These are phyloP conservation scores for Lophochroa leadbeateri DNA, from an alignment of 2,113 vertebrate genomes.

Conservation along the genomic window DNA sequence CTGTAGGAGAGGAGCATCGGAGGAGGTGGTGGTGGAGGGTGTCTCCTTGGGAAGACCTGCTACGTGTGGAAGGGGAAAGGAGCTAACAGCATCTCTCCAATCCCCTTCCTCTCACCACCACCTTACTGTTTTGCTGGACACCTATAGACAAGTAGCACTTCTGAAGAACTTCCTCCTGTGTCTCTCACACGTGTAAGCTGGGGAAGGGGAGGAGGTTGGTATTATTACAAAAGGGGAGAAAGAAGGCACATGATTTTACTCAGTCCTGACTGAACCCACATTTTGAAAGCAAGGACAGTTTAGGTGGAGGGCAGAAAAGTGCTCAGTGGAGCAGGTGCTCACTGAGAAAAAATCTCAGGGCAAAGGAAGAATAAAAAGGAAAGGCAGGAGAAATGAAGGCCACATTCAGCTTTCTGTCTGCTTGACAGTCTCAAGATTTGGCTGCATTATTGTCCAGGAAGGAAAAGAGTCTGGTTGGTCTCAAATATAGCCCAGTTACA, in stretches of 20 bases:
- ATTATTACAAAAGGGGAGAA: constrained; percentile 74
- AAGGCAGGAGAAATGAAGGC: constrained; percentile 73
- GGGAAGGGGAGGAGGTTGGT: constrained; percentile 64
- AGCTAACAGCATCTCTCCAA: not conserved
- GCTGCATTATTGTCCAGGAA: constrained; percentile 78
- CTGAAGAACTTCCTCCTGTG: constrained; percentile 18
- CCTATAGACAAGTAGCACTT: constrained; percentile 50
- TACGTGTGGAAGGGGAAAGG: constrained; percentile 48
- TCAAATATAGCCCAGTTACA: constrained; percentile 78
- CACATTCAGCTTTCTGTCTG: constrained; percentile 78
- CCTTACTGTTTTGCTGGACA: constrained; percentile 15
- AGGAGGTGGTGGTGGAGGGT: constrained; percentile 7
- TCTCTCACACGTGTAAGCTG: not conserved
- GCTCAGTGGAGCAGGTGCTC: constrained; percentile 29
- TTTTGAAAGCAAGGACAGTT: constrained; percentile 69
- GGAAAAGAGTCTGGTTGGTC: constrained; percentile 73
- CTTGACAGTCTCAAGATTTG: constrained; percentile 78
- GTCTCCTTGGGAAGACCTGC: constrained; percentile 61
- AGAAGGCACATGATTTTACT: constrained; percentile 84
- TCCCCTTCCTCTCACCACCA: constrained; percentile 13
- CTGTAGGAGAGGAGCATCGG: not conserved
- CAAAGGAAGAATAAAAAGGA: constrained; percentile 63
- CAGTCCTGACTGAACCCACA: constrained; percentile 70
- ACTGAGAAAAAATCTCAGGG: constrained; percentile 55
- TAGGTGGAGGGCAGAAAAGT: constrained; percentile 58